Conservation (phyloP, 2,797 vertebrate species). For the Enteromius trimaculatus region DNA sequence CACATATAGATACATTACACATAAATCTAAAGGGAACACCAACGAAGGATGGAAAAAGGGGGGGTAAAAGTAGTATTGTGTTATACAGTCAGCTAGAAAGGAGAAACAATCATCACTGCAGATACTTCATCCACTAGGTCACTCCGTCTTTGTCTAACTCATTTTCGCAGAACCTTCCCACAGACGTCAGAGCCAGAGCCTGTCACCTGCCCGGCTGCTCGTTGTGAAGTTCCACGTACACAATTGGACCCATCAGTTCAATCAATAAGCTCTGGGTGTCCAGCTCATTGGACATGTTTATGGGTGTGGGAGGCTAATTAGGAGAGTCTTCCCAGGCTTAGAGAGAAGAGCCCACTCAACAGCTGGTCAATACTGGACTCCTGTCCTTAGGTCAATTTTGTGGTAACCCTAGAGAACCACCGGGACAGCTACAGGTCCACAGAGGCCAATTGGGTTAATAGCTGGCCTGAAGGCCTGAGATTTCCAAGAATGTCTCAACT, state of each 20-base stretch:
- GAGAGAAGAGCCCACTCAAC: slow-evolving; percentile 76
- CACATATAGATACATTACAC: slow-evolving; percentile 70
- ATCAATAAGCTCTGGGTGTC: slow-evolving; percentile 78
- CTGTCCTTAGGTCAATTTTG: slow-evolving; percentile 78
- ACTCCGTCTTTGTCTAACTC: slow-evolving; percentile 21
- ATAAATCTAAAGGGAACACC: slow-evolving; percentile 69
- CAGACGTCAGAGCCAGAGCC: slow-evolving; percentile 46
- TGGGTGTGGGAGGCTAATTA: slow-evolving; percentile 87
- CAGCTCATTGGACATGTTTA: slow-evolving; percentile 81
- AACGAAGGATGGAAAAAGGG: slow-evolving; percentile 52
- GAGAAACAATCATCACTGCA: slow-evolving; percentile 29
- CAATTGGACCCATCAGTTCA: slow-evolving; percentile 71
- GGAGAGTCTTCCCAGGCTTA: slow-evolving; percentile 81
- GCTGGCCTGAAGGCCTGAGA: slow-evolving; percentile 71
- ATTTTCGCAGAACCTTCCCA: slow-evolving; percentile 32
- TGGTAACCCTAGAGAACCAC: slow-evolving; percentile 79
- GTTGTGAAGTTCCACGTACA: slow-evolving; percentile 68
- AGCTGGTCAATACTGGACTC: slow-evolving; percentile 83
- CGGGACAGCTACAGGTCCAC: slow-evolving; percentile 77
- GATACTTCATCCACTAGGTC: slow-evolving; percentile 24
- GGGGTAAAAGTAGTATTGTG: neutral
- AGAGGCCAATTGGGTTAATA: slow-evolving; percentile 82
- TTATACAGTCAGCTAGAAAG: slow-evolving; percentile 16
- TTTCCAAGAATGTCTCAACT: slow-evolving; percentile 72
- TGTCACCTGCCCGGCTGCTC: slow-evolving; percentile 67